These are phyloP conservation scores for Glomeris marginata DNA, from an alignment of 2,888 invertebrate genomes.

Conservation along the genomic window DNA sequence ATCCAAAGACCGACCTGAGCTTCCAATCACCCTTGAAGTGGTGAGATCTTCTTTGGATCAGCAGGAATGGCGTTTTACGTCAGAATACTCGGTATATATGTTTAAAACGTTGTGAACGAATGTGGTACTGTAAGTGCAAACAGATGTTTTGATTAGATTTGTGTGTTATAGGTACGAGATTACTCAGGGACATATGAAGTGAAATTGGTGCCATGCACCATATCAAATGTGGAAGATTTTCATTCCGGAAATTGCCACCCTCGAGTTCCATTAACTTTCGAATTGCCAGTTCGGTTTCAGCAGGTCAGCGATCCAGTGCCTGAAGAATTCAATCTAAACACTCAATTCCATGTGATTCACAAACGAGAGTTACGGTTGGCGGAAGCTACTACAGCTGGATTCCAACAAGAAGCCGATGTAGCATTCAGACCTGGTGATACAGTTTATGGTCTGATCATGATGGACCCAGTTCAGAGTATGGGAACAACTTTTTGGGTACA, in stretches of 20 bases:
- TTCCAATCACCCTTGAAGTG: constrained; percentile 22
- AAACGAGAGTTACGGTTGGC: constrained; percentile 27
- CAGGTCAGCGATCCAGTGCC: constrained; percentile 31
- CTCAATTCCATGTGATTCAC: constrained; percentile 26
- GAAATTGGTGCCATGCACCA: constrained; percentile 27
- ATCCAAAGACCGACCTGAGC: constrained; percentile 24
- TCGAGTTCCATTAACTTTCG: constrained; percentile 25
- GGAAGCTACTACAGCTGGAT: constrained; percentile 20
- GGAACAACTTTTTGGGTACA: constrained; percentile 26
- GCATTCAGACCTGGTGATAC: constrained; percentile 28
- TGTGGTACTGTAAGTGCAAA: neutral
- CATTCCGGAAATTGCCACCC: constrained; percentile 25
- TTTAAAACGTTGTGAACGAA: neutral
- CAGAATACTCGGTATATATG: constrained; percentile 27
- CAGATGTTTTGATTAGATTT: neutral
- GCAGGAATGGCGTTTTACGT: constrained; percentile 29
- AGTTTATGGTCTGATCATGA: constrained; percentile 28
- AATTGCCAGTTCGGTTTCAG: constrained; percentile 29
- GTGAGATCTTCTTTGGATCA: constrained; percentile 10
- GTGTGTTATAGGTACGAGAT: constrained; percentile 24
- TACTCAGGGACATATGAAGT: constrained; percentile 28
- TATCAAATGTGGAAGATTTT: constrained; percentile 22
- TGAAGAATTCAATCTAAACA: constrained; percentile 27
- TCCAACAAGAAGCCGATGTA: constrained; percentile 22
- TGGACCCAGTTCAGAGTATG: constrained; percentile 27